These are phyloP conservation scores for Paratilapia polleni DNA, from an alignment of 2,113 vertebrate genomes.

Conservation along the genomic window DNA sequence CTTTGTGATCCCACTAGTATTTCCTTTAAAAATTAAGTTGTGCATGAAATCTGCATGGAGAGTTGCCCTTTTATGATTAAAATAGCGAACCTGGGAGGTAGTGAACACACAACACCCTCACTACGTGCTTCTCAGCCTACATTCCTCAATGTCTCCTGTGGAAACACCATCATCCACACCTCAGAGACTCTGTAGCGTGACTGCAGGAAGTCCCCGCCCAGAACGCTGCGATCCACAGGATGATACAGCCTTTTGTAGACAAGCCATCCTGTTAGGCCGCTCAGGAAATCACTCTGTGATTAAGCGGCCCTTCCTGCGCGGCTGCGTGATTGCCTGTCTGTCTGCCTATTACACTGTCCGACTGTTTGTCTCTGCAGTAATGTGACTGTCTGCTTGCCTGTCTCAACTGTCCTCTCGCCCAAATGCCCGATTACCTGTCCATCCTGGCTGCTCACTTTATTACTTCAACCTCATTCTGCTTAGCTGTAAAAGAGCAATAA, in stretches of 20 bases:
- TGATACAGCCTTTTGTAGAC: constrained; percentile 5
- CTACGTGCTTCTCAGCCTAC: neutral
- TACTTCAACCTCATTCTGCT: neutral
- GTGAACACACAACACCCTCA: neutral
- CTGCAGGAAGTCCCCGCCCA: constrained; percentile 53
- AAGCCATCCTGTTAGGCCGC: neutral
- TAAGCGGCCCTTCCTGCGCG: constrained; percentile 26
- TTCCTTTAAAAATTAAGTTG: neutral
- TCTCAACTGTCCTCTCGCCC: neutral
- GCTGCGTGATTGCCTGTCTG: constrained; percentile 7
- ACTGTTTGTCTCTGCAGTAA: constrained; percentile 15
- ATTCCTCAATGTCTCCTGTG: neutral
- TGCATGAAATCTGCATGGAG: neutral
- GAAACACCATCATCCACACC: neutral
- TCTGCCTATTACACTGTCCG: neutral
- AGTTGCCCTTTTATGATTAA: neutral
- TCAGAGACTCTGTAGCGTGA: constrained; percentile 9
- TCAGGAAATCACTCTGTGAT: constrained; percentile 60
- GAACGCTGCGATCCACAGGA: neutral
- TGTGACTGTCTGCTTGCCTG: neutral
- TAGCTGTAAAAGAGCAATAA: constrained; percentile 13
- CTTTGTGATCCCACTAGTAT: neutral
- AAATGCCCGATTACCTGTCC: constrained; percentile 12
- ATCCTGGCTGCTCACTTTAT: neutral
- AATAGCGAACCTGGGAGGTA: fast-evolving